Conservation (phyloP, 2,797 vertebrate genomes). For the Botia kubotai region DNA sequence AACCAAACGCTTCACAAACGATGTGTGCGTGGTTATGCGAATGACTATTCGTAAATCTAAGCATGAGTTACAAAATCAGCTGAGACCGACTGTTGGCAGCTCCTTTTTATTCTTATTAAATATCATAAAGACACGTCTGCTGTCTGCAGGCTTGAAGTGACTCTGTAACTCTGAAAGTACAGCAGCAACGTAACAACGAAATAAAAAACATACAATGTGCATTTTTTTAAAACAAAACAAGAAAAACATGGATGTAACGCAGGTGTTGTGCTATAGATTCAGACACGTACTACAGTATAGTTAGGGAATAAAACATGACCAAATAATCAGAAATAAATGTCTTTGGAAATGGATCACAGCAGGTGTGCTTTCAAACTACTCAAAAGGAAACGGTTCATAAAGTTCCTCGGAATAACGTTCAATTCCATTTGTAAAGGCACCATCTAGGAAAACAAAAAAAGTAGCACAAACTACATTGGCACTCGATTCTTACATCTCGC, state of each 20-base stretch:
- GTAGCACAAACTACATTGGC: slow-evolving; percentile 37
- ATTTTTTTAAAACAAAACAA: background rate
- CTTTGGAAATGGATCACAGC: slow-evolving; percentile 36
- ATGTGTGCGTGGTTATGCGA: too few relatives aligned
- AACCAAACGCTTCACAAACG: too few relatives aligned
- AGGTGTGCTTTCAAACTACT: slow-evolving; percentile 38
- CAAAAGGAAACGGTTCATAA: slow-evolving; percentile 15
- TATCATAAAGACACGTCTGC: slow-evolving; percentile 41
- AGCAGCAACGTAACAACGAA: slow-evolving; percentile 54
- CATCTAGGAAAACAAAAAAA: slow-evolving; percentile 18
- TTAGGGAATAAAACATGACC: slow-evolving; percentile 10
- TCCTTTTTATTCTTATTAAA: slow-evolving; percentile 53
- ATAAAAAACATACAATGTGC: slow-evolving; percentile 18
- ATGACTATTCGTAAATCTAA: background rate
- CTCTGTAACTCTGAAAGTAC: slow-evolving; percentile 50
- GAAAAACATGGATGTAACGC: slow-evolving; percentile 28
- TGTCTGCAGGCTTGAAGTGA: slow-evolving; percentile 42
- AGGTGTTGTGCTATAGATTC: slow-evolving; percentile 36
- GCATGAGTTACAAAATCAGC: background rate
- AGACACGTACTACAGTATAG: slow-evolving; percentile 36
- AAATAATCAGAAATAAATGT: background rate
- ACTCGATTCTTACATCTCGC: slow-evolving; percentile 32
- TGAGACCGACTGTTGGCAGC: slow-evolving; percentile 40
- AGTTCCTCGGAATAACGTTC: slow-evolving; percentile 30
- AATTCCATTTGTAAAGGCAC: slow-evolving; percentile 55